These are phyloP conservation scores for Cygnus buccinator DNA, from an alignment of 2,113 vertebrate species.

Conservation along the genomic window DNA sequence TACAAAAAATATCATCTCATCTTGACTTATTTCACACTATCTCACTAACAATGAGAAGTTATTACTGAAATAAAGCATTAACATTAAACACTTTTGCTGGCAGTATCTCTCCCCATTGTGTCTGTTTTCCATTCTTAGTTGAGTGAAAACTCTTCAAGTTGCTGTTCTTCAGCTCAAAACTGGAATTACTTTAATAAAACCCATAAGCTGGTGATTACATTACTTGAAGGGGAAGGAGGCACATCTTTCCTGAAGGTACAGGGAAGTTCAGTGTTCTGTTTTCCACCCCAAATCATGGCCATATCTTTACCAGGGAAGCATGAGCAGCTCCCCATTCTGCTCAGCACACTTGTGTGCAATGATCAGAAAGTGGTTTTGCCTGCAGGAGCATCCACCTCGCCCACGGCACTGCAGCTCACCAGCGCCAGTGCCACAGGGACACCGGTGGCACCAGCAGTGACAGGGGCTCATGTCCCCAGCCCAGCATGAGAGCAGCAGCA, in stretches of 20 bases:
- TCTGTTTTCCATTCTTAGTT: not conserved
- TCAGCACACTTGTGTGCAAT: rapidly evolving
- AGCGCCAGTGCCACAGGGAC: not conserved
- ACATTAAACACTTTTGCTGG: not conserved
- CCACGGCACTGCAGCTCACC: rapidly evolving
- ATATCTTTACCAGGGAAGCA: not conserved
- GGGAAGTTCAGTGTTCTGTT: rapidly evolving
- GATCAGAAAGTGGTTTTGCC: rapidly evolving
- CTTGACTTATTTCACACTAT: not conserved
- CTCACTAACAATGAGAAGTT: not conserved
- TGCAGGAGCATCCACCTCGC: not conserved
- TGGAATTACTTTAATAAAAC: not conserved
- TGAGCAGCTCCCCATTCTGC: not conserved
- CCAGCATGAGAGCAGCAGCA: not conserved
- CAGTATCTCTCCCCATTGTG: not conserved
- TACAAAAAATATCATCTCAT: not conserved
- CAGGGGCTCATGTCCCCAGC: not conserved
- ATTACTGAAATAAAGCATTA: not conserved
- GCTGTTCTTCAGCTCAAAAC: not conserved
- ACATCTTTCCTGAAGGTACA: not conserved
- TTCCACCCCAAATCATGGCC: no score
- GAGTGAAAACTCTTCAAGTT: not conserved
- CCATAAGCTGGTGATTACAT: not conserved
- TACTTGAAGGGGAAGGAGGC: not conserved
- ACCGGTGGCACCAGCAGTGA: not conserved